phyloP scores from a whole-genome alignment of 2,888 invertebrate species.

The Athalia circularis region DNA sequence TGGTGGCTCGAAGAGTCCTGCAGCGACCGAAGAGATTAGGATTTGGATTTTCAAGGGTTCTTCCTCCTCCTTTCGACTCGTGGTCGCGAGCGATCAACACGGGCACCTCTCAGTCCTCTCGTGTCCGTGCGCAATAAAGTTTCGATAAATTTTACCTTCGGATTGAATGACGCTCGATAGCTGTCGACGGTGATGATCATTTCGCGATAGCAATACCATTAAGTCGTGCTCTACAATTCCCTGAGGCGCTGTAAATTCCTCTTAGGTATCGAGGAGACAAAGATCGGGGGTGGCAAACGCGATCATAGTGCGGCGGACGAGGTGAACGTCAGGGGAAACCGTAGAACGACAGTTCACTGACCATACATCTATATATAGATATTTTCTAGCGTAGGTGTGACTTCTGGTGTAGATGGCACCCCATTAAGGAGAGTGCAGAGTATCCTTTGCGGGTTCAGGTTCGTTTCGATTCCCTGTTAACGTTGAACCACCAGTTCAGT shows the following conservation, averaged over 20 bases:
- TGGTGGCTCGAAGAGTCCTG: not conserved
- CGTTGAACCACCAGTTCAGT: slow-evolving; percentile 51
- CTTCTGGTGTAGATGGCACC: slow-evolving; percentile 66
- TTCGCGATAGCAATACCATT: slow-evolving; percentile 64
- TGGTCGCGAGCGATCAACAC: no score
- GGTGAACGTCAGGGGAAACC: no score
- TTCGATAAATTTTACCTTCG: slow-evolving; percentile 19
- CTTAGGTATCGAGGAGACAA: slow-evolving; percentile 53
- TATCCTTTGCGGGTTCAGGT: slow-evolving; percentile 52
- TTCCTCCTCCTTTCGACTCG: not conserved
- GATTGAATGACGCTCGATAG: slow-evolving; percentile 28
- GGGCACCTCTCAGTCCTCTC: not conserved
- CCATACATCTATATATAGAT: not conserved
- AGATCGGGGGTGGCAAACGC: slow-evolving; percentile 54
- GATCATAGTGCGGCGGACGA: not conserved
- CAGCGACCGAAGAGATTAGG: not conserved
- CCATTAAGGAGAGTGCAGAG: slow-evolving; percentile 70
- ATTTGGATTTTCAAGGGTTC: not conserved
- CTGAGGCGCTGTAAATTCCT: slow-evolving; percentile 64
- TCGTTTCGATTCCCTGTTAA: slow-evolving; percentile 31
- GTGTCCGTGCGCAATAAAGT: slow-evolving; percentile 21
- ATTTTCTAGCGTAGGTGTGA: slow-evolving; percentile 45
- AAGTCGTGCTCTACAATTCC: slow-evolving; percentile 62
- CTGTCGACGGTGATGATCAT: slow-evolving; percentile 62
- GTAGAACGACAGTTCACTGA: slow-evolving; percentile 39